Evolutionary conservation across 2,113 vertebrate genomes (phyloP), one percentile per base, ranked within the genome.

Genomic region (Leucopternis melanops): DNA sequence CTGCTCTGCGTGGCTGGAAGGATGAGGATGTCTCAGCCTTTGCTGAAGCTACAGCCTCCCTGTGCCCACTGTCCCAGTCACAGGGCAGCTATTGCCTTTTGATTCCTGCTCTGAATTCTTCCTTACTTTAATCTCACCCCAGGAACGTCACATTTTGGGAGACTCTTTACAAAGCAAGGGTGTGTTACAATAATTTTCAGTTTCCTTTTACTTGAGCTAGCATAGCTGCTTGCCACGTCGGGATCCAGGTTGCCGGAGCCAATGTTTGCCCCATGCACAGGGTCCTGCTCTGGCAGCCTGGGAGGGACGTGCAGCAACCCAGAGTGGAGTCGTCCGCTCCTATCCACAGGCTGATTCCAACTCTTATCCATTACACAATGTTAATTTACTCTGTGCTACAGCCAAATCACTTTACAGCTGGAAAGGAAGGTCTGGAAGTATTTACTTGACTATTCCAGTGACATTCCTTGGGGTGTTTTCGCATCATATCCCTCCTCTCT

Each of bases 381-480:
- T 31, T 45, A 7, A 72, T 91, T 85, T 38, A 55, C n/a, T 50
- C 63, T 81, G 72, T 22, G 74, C 70, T 42, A 2, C 40, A 19
- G 94, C 91, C 94, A 91, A 92, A 81, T 74, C 31, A 6, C 88
- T 94, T 71, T 82, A 44, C 66, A 85, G 70, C 74, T 90, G 92
- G 73, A 80, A 57, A 89, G 71, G 32, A 36, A 91, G 81, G 54
- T 80, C 89, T 96, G 91, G 91, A 94, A 92, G 50, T 55, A 66
- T 83, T 96, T 89, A 77, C 54, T 91, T 78, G 89, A 55, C 62
- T 88, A 27, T 88, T 85, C 54, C 81, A 80, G 49, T 54, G 89
- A 85, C 47, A 84, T 92, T 96, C 91, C 91, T 94, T 19, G 32
- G 89, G 81, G 17, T 70, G 38, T 95, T 92, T 96, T 75, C 73